A percentile compares a stretch with the other conserved stretches of the same genome.
Evolutionary conservation across 2,888 invertebrate species (phyloP).

Genomic region (Drosophila formosana): DNA sequence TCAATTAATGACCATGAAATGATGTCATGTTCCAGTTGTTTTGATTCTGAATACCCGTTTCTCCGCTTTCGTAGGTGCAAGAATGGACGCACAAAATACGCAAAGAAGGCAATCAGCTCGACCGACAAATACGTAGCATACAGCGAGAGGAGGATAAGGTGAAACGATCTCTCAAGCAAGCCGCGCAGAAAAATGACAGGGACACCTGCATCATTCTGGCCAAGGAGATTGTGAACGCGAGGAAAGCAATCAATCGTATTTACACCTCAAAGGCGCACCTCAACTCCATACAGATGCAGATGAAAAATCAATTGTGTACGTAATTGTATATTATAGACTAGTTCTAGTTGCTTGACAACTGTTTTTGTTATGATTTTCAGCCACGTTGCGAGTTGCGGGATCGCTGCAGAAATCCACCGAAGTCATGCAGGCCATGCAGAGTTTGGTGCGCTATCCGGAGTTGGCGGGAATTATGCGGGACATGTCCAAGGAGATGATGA

Average conservation of each 20-base stretch:
- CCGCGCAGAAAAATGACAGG: slow-evolving; percentile 97
- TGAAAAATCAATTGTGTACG: slow-evolving; percentile 98
- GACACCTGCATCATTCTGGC: slow-evolving; percentile 97
- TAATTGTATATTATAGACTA: slow-evolving; percentile 2
- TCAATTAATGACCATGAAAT: slow-evolving; percentile 46
- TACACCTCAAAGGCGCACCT: slow-evolving; percentile 98
- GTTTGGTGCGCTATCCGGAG: slow-evolving; percentile 95
- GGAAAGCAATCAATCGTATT: slow-evolving; percentile 95
- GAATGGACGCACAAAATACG: slow-evolving; percentile 98
- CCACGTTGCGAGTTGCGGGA: slow-evolving; percentile 97
- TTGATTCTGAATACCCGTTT: slow-evolving; percentile 34
- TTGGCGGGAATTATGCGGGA: slow-evolving; percentile 98
- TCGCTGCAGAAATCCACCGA: slow-evolving; percentile 97
- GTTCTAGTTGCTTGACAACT: not conserved
- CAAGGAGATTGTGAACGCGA: slow-evolving; percentile 95
- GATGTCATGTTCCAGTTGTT: slow-evolving; percentile 70
- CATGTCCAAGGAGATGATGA: slow-evolving; percentile 99
- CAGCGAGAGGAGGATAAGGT: slow-evolving; percentile 99
- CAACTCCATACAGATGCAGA: slow-evolving; percentile 97
- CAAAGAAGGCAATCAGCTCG: slow-evolving; percentile 96
- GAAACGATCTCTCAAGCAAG: slow-evolving; percentile 96
- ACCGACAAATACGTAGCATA: slow-evolving; percentile 98
- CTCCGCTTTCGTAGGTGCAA: slow-evolving; percentile 90
- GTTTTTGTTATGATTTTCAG: slow-evolving; percentile 85
- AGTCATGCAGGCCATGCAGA: slow-evolving; percentile 99